Base-by-base conservation (phyloP, 2,888 invertebrate species). In the Netelia inedita region DNA sequence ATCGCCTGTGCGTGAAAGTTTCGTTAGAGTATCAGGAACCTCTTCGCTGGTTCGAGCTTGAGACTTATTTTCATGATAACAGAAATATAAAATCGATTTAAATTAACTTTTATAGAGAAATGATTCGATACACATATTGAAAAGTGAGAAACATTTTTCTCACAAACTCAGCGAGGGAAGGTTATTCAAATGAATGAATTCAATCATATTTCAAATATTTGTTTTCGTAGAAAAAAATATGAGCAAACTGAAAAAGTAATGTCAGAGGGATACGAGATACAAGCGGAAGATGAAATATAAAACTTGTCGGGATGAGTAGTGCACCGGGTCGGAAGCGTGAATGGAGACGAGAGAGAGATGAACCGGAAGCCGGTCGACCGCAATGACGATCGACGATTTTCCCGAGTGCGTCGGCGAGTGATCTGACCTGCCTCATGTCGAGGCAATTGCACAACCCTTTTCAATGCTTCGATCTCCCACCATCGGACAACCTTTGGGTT, bases 351-450 rank as follows among this genome's bases (percentile, higher is more conserved):
- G 19, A 19, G 53, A n/a, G 11, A 66, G 55, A 75, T 28, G 35
- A 35, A 65, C 16, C 74, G 75, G 75, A 75, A 66, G 55, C 66
- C 2, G 3, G 14, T 28, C 53, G 55, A 75, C 75, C 75, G 55
- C 75, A 75, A 55, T 75, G 75, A 75, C 55, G 75, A 43, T 66
- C n/a, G 55, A n/a, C 23, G 16, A 28, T 23, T 57, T 74, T 5
- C 28, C 55, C 75, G 50, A 35, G 63, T 75, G 75, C 63, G 55
- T 41, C 19, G 8, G 21, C 21, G n/a, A 35, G 1, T 10, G n/a
- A 19, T 19, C 35, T 16, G 43, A 57, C 69, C 80, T 50, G 68
- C 46, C 57, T 65, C 41, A 43, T 63, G 21, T 68, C 10, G 21
- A 73, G 53, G 2, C 11, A 41, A 61, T 71, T 61, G 28, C 78